Evolutionary conservation across 2,797 vertebrate genomes (phyloP).

Genomic region (Cuculus canorus): DNA sequence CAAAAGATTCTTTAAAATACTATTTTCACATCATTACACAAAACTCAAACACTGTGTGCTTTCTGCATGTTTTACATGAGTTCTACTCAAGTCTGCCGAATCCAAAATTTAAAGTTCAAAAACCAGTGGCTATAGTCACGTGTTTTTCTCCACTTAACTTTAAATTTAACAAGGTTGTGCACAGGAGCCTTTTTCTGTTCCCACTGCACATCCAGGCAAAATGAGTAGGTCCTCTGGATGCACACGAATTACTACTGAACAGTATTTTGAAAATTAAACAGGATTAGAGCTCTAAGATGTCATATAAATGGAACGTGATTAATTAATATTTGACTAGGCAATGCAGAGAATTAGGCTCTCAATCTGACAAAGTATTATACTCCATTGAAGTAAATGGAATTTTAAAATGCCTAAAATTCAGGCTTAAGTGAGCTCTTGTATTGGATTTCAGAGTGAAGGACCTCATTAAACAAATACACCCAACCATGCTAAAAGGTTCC

Average conservation of each 20-base stretch:
- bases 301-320: background rate
- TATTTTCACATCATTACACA: background rate
- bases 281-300: background rate
- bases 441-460: background rate
- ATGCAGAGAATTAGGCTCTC: background rate
- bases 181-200: background rate
- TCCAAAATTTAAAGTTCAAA: background rate
- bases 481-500: background rate
- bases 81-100: too few species aligned
- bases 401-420: background rate
- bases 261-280: background rate
- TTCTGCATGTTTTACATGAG: background rate
- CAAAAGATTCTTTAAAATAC: background rate
- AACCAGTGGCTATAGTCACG: background rate
- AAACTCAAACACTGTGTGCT: background rate
- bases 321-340: background rate
- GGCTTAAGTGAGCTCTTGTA: background rate
- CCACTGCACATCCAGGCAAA: background rate
- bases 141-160: background rate
- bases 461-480: background rate
- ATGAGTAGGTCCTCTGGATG: background rate
- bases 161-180: background rate
- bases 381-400: background rate
- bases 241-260: background rate
- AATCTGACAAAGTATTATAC: background rate